Percentiles rank a stretch among this genome's conserved stretches.
Evolutionary conservation across 2,888 invertebrate species (phyloP).

Genomic region (Tethea ocularis): DNA sequence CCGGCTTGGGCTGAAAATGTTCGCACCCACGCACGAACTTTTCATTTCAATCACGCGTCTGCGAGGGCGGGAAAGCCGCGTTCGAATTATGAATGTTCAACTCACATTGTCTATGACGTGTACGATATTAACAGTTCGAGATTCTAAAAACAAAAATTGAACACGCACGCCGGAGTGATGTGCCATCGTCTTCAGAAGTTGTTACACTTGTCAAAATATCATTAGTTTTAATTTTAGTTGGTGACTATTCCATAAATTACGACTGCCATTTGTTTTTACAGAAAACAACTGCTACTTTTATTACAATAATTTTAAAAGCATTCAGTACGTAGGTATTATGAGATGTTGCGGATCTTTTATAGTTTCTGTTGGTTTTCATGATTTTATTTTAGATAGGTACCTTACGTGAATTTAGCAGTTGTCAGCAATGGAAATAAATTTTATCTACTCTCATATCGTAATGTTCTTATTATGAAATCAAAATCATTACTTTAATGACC

Average conservation of each 20-base stretch:
- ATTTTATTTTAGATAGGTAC: background rate
- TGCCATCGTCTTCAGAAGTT: background rate
- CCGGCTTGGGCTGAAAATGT: constrained; percentile 45
- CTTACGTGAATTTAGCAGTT: background rate
- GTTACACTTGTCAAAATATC: constrained; percentile 3
- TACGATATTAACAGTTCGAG: constrained; percentile 8
- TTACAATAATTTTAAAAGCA: background rate
- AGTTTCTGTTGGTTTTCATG: background rate
- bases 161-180: background rate
- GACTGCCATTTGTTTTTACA: background rate
- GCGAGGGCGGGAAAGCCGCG: constrained; percentile 57
- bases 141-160: constrained; percentile 1
- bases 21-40: constrained; percentile 50
- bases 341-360: background rate
- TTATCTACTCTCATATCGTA: too few relatives aligned
- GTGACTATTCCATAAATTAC: background rate
- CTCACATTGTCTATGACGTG: constrained; percentile 40
- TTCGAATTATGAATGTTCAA: constrained; percentile 50
- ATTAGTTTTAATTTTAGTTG: background rate
- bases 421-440: background rate
- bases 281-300: background rate
- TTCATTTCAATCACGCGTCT: constrained; percentile 56
- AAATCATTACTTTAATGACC: too few relatives aligned
- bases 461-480: too few relatives aligned
- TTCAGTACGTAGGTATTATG: background rate